Evolutionary conservation across 35 echinoderm and acorn worm species (phyloP).

Genomic region (Hemicentrotus pulcherrimus): DNA sequence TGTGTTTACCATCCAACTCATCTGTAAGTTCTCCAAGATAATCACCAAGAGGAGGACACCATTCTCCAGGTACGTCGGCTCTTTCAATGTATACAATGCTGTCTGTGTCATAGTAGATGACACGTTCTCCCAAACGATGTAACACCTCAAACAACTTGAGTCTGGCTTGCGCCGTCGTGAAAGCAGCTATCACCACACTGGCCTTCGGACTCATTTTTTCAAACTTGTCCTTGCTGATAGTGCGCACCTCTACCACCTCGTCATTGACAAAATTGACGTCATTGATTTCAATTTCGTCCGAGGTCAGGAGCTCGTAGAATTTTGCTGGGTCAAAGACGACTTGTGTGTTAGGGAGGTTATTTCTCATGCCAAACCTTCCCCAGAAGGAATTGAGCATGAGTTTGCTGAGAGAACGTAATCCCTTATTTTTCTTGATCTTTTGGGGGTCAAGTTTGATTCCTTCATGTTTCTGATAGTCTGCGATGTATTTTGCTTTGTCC

Average conservation of each 20-base stretch:
- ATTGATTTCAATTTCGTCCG: conserved; percentile 48
- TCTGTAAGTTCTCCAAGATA: conserved; percentile 55
- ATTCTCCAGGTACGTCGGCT: conserved; percentile 14
- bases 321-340: conserved; percentile 44
- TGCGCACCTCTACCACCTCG: conserved; percentile 67
- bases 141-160: conserved; percentile 65
- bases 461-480: conserved; percentile 57
- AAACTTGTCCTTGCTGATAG: conserved; percentile 52
- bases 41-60: conserved; percentile 41
- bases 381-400: conserved; percentile 66
- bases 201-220: conserved; percentile 44
- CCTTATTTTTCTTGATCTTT: conserved; percentile 62
- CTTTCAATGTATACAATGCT: conserved; percentile 36
- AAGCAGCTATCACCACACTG: conserved; percentile 73
- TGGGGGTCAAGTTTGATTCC: conserved; percentile 59
- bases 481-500: conserved; percentile 55
- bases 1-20: conserved; percentile 61
- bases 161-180: conserved; percentile 70
- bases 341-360: conserved; percentile 50
- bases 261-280: conserved; percentile 69
- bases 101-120: conserved; percentile 65
- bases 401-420: conserved; percentile 71
- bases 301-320: conserved; percentile 55
- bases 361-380: conserved; percentile 75
- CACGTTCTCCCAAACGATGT: conserved; percentile 31